phyloP scores from a whole-genome alignment of 2,113 vertebrate genomes.

The Gallinago undulata region DNA sequence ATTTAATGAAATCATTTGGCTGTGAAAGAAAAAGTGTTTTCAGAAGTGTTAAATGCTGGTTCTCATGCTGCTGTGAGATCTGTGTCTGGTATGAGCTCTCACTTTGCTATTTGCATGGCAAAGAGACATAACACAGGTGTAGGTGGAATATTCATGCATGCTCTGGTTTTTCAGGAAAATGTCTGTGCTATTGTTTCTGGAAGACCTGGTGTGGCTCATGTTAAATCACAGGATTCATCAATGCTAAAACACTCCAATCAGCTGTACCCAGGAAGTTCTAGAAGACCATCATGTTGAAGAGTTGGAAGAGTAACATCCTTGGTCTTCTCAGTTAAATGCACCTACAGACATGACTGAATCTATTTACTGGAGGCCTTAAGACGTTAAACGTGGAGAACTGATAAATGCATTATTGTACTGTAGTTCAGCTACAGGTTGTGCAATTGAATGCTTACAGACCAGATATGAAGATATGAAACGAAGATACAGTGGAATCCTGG shows the following conservation, averaged over 20 bases:
- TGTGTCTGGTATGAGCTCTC: background rate
- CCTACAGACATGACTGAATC: background rate
- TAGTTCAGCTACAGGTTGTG: background rate
- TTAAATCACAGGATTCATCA: background rate
- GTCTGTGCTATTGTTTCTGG: background rate
- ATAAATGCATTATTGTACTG: background rate
- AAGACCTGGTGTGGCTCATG: background rate
- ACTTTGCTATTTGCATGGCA: background rate
- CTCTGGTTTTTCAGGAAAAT: background rate
- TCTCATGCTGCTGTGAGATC: background rate
- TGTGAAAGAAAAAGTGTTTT: background rate
- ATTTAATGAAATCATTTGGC: background rate
- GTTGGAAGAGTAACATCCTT: background rate
- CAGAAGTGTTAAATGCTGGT: background rate
- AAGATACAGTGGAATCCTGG: background rate
- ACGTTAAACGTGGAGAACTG: background rate
- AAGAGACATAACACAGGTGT: background rate
- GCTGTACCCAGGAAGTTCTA: background rate
- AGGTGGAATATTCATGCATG: constrained; percentile 13
- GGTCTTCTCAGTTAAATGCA: background rate
- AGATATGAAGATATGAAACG: background rate
- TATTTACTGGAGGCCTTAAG: background rate
- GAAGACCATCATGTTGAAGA: fast-evolving
- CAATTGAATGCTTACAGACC: background rate
- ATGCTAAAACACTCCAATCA: background rate